Evolutionary conservation across 1,140 invertebrate species (phyloP), one percentile per base, ranked within the genome.

Genomic region (Neodiprion fabricii): DNA sequence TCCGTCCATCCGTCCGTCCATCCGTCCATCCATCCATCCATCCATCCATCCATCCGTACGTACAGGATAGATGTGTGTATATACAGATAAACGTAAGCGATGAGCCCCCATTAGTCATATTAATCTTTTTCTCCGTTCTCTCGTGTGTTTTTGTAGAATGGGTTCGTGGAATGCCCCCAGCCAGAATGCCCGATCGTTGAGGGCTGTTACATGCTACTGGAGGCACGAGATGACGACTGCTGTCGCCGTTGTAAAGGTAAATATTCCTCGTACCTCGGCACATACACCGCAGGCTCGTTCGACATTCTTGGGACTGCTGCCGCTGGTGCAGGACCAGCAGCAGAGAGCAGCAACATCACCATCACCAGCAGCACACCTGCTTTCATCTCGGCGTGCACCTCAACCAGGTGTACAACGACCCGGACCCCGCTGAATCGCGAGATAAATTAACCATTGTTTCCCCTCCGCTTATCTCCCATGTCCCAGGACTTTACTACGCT

Each of bases 171-270:
- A 77, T 95, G 94, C 82, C 84, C 89, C 67, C 85, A 90, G 76
- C 87, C 90, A 72, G 88, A 89, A 70, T 95, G 94, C 84, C 92
- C 93, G 0, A 89, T 90, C 74, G 91, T 90, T 71, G 91, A 93
- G 77, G 93, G 92, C 70, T 95, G 93, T 81, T 93, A 93, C 80
- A 89, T 93, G 85, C 81, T 93, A 21, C 85, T 92, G 48, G 87
- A 90, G 40, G 89, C 89, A 72, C 85, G 87, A 9, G 87, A 88
- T 47, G 90, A 91, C 72, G 89, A 90, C 47, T 94, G 93, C 79
- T 95, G 94, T 82, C 88, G 90, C 75, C 89, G 89, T 80, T 94
- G 93, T 78, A 93, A 93, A 92, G 93, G 93, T 94, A 87, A 83
- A 48, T 74, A 21, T 72, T 70, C 75, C 78, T 78, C 72, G 72